Conservation (phyloP, 2,888 invertebrate genomes). For the Geophilus truncorum region DNA sequence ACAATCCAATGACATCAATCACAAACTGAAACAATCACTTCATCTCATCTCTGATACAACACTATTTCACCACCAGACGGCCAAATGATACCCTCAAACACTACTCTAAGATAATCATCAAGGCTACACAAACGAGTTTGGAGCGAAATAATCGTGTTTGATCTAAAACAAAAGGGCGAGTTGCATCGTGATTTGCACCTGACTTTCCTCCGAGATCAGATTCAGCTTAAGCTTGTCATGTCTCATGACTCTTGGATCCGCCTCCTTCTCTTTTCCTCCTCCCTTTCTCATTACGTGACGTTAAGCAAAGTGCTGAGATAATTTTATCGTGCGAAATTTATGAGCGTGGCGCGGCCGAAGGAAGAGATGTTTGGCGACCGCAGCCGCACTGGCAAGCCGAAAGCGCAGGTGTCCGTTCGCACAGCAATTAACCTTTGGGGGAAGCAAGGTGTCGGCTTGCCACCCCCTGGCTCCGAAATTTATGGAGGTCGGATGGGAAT, state of each 20-base stretch:
- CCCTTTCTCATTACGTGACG: neutral
- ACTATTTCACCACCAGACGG: too few species aligned
- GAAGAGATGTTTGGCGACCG: neutral
- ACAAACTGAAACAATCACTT: too few species aligned
- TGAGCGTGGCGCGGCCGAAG: neutral
- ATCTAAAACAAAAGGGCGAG: too few species aligned
- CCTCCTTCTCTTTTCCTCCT: neutral
- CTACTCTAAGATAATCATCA: too few species aligned
- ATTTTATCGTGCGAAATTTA: neutral
- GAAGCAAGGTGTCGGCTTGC: neutral
- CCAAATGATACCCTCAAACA: too few species aligned
- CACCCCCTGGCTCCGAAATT: neutral
- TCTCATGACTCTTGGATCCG: neutral
- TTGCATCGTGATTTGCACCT: neutral
- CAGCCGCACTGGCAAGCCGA: neutral
- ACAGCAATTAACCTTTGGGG: slow-evolving; percentile 15
- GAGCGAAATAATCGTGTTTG: too few species aligned
- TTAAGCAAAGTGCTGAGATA: slow-evolving; percentile 1
- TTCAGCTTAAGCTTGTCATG: neutral
- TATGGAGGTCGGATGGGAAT: slow-evolving; percentile 12
- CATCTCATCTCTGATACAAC: too few species aligned
- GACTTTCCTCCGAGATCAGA: neutral
- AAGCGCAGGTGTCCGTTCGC: slow-evolving; percentile 11
- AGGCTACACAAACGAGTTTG: too few species aligned
- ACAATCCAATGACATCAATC: too few species aligned